phyloP scores from a whole-genome alignment of 2,888 invertebrate species.

The Dicycla oo region DNA sequence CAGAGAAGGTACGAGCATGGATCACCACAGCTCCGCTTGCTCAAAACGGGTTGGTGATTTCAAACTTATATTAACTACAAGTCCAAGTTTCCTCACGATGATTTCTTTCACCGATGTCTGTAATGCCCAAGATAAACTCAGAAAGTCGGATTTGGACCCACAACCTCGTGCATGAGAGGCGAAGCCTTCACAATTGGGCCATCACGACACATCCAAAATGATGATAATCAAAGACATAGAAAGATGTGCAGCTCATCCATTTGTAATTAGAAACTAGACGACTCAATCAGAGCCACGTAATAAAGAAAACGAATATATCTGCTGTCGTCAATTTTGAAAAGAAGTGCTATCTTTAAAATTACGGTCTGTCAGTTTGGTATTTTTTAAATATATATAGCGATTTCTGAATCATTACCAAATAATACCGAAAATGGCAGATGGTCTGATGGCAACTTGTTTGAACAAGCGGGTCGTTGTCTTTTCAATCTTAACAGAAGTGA shows the following conservation, averaged over 20 bases:
- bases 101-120: not conserved
- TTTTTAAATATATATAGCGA: not conserved
- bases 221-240: not conserved
- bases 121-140: not conserved
- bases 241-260: not conserved
- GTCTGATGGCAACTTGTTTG: not conserved
- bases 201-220: not conserved
- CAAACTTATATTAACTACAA: too few species aligned
- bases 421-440: constrained; percentile 9
- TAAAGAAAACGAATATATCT: not conserved
- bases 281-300: not conserved
- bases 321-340: not conserved
- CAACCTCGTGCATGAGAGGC: not conserved
- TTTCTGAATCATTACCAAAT: constrained; percentile 21
- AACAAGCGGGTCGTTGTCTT: constrained; percentile 20
- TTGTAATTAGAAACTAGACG: not conserved
- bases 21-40: too few species aligned
- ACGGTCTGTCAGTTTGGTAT: not conserved
- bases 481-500: constrained; percentile 15
- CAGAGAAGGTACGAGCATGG: too few species aligned
- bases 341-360: not conserved
- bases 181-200: too few species aligned
- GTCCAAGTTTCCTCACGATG: not conserved
- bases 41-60: too few species aligned
- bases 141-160: not conserved